A percentile compares a stretch with the other conserved stretches of the same genome.
Evolutionary conservation across 1,140 invertebrate species (phyloP).

Genomic region (Pristionchus pacificus): DNA sequence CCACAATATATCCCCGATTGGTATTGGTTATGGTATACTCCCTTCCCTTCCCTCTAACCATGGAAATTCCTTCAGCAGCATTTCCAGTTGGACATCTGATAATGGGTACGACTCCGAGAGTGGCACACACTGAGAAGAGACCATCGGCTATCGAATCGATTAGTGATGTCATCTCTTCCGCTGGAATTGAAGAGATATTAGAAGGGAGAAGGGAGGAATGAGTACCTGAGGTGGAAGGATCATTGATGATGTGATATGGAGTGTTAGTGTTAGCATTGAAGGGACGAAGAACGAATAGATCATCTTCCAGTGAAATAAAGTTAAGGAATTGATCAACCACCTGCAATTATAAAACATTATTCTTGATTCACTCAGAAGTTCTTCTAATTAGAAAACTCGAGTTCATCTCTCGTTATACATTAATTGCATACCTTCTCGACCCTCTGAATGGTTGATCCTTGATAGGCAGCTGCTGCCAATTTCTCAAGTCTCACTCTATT

Average conservation of each 20-base stretch:
- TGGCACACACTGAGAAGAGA: conserved; percentile 94
- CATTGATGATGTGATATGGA: conserved; percentile 71
- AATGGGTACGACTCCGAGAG: conserved; percentile 85
- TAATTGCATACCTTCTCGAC: conserved; percentile 74
- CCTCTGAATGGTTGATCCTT: conserved; percentile 71
- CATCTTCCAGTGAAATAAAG: conserved; percentile 96
- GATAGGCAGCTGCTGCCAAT: conserved; percentile 81
- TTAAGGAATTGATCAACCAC: conserved; percentile 95
- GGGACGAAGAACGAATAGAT: conserved; percentile 78
- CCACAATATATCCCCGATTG: too few relatives aligned
- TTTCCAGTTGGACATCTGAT: conserved; percentile 90
- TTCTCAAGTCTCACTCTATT: conserved; percentile 89
- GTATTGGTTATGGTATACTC: too few relatives aligned
- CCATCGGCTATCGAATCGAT: conserved; percentile 93
- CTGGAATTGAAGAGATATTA: too few relatives aligned
- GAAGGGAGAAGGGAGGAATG: not conserved
- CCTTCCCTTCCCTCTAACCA: conserved; percentile 61
- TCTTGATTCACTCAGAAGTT: conserved; percentile 5
- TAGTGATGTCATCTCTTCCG: conserved; percentile 84
- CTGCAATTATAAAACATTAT: conserved; percentile 56
- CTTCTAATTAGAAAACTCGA: conserved; percentile 38
- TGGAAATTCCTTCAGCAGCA: conserved; percentile 94
- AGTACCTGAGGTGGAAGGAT: conserved; percentile 81
- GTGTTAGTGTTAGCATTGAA: conserved; percentile 36
- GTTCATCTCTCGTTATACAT: too few relatives aligned